Conservation (phyloP, 2,797 vertebrate genomes). For the Sarcophilus harrisii region DNA sequence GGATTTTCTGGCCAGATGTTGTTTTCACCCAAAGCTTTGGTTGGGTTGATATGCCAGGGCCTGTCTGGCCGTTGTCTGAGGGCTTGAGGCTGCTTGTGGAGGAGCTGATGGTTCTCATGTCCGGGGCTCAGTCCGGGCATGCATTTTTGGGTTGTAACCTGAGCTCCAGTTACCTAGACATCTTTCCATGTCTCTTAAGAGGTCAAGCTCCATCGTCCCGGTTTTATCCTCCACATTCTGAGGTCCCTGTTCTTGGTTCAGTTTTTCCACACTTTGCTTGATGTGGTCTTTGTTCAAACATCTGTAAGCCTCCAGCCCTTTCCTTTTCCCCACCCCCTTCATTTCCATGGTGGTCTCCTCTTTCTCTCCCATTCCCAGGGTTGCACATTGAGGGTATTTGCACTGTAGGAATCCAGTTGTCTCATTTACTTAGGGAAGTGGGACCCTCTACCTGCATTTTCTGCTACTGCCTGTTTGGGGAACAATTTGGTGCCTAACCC, state of each 20-base stretch:
- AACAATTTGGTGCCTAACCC: neutral
- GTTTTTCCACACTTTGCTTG: neutral
- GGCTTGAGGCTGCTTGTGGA: neutral
- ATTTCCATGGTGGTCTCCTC: neutral
- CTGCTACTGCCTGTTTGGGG: neutral
- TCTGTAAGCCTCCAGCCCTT: neutral
- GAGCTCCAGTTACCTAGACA: conserved; percentile 71
- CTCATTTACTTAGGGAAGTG: neutral
- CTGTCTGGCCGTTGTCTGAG: conserved; percentile 56
- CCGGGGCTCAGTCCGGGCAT: conserved; percentile 76
- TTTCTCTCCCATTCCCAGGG: neutral
- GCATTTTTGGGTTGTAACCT: conserved; percentile 79
- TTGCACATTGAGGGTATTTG: neutral
- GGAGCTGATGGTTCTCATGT: conserved; percentile 20
- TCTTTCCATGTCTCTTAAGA: neutral
- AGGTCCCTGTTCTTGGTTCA: neutral
- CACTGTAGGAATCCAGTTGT: neutral
- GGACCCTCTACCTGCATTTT: neutral
- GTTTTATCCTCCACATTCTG: neutral
- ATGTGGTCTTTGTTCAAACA: neutral
- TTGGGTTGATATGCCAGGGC: neutral
- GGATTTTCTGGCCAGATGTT: conserved; percentile 5
- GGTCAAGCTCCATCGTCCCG: neutral
- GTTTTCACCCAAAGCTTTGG: conserved; percentile 1
- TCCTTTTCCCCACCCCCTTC: neutral